Evolutionary conservation across 2,113 vertebrate genomes (phyloP), one percentile per base, ranked within the genome.

Genomic region (Chlorodrepanis virens): DNA sequence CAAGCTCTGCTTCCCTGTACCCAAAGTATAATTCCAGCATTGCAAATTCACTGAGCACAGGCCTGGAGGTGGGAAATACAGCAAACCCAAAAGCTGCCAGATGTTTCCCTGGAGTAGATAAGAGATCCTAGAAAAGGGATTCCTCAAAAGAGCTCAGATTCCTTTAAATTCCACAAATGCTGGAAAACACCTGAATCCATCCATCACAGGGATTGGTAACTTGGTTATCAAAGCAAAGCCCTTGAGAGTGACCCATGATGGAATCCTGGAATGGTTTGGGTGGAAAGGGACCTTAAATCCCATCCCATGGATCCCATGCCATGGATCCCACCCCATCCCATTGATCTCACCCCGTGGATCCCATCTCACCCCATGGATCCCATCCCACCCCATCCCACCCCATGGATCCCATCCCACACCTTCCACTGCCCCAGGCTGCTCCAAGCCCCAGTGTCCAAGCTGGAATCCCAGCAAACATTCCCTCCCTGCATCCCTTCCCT

Each of bases 1-100:
- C 56, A 52, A 90, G 11, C 59, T 21, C 47, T 37, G 54, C 42
- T n/a, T 28, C 33, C 37, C 18, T 27, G 22, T 2, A 11, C 3
- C 6, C 28, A n/a, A n/a, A 47, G 40, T 4, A 1, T 1, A 44
- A 81, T 61, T 6, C 31, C 14, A 47, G 47, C 4, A 0, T 1
- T 28, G 40, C 2, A 50, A 9, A 74, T 24, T 22, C 23, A 9
- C 65, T 42, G 3, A 47, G 11, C 35, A 5, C 3, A 21, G 74
- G 18, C 54, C 28, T 0, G 44, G 17, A 20, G 50, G 18, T 4
- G 33, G 63, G 37, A 77, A n/a, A 77, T 3, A 33, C 67, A 79
- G 10, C 71, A 70, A 57, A 23, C 8, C 52, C 44, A 53, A 63
- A 63, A 70, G 56, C 37, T 61, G 69, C 37, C 80, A 29, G 49